Evolutionary conservation across 2,888 invertebrate genomes (phyloP).

Genomic region (Eupithecia insigniata): DNA sequence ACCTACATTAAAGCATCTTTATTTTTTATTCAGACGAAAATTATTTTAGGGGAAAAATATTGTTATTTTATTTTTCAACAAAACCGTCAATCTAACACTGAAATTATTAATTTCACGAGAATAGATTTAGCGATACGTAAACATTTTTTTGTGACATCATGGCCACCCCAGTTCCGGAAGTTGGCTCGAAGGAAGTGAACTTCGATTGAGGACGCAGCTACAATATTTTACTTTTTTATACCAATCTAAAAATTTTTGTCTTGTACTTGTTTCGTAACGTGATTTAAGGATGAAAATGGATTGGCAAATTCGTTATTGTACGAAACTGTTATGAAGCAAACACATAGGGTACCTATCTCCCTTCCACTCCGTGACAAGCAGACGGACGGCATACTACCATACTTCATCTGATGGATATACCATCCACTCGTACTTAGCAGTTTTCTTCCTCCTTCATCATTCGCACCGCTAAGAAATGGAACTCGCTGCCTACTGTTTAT

Average conservation of each 20-base stretch:
- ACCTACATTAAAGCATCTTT: no score
- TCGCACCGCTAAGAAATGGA: no score
- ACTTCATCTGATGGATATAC: no score
- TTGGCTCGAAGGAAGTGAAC: conserved; percentile 52
- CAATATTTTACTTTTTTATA: conserved; percentile 42
- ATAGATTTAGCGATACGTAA: not conserved
- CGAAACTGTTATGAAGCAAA: no score
- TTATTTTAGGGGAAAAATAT: not conserved
- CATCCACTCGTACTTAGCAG: no score
- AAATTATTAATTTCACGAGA: not conserved
- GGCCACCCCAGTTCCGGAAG: conserved; percentile 48
- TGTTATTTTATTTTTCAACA: not conserved
- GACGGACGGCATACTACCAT: no score
- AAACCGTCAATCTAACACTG: not conserved
- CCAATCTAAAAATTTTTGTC: conserved; percentile 6
- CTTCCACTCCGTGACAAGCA: no score
- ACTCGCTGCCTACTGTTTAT: no score
- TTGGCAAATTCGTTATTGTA: not conserved
- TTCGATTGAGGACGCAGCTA: conserved; percentile 53
- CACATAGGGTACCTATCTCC: no score
- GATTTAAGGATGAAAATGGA: conserved; percentile 1
- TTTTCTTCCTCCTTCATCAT: no score
- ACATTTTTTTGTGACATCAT: conserved; percentile 9
- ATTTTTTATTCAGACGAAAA: not conserved
- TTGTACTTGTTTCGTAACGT: not conserved